Conservation (phyloP, 2,113 vertebrate species). For the Geococcyx californianus region DNA sequence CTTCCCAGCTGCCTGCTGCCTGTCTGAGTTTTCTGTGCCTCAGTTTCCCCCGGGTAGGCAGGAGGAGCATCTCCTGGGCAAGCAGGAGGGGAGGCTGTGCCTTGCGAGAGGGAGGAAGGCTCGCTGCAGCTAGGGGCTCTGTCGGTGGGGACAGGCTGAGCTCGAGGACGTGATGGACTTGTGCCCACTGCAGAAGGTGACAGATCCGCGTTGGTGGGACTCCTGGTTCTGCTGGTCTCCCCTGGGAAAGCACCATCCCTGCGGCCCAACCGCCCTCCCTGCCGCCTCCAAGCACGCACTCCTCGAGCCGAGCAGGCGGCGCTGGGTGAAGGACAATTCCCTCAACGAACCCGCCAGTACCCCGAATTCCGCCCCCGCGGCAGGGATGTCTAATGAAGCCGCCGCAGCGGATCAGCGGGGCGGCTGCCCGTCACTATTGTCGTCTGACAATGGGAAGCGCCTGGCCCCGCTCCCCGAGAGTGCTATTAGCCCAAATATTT, state of each 20-base stretch:
- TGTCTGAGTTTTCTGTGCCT: rapidly evolving
- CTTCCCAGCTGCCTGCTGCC: background rate
- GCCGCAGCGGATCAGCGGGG: background rate
- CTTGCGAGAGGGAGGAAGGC: background rate
- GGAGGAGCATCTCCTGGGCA: background rate
- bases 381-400: background rate
- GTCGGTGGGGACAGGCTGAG: background rate
- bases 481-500: conserved; percentile 53
- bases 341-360: background rate
- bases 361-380: background rate
- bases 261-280: background rate
- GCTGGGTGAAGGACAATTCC: background rate
- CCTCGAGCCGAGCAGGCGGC: rapidly evolving
- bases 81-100: background rate
- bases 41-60: background rate
- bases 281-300: rapidly evolving
- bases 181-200: rapidly evolving
- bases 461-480: conserved; percentile 2
- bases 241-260: background rate
- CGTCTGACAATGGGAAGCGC: background rate
- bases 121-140: background rate
- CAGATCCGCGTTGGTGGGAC: rapidly evolving
- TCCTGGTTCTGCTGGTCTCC: background rate
- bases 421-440: background rate
- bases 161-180: background rate